These are phyloP conservation scores for Cheilinus undulatus DNA, from an alignment of 2,113 vertebrate genomes.

Conservation along the genomic window DNA sequence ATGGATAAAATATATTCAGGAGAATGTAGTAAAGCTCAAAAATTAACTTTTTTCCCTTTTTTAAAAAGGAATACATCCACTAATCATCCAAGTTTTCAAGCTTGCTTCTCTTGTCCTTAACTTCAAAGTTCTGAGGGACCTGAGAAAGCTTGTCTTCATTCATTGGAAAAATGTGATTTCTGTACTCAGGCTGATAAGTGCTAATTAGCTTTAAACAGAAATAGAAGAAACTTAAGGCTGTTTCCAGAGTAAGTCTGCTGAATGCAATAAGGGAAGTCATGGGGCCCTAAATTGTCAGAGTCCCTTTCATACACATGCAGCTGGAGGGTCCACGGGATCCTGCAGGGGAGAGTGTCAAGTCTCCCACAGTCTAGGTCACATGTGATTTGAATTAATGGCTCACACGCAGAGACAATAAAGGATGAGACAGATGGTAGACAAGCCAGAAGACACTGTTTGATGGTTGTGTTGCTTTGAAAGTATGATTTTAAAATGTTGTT, in stretches of 20 bases:
- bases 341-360: constrained; percentile 33
- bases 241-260: constrained; percentile 46
- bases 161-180: constrained; percentile 16
- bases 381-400: constrained; percentile 40
- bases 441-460: not conserved
- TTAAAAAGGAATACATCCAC: not conserved
- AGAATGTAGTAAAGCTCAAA: not conserved
- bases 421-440: not conserved
- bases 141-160: not conserved
- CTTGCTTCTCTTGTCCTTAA: not conserved
- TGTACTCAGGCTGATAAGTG: constrained; percentile 14
- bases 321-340: constrained; percentile 30
- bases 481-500: not conserved
- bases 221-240: constrained; percentile 10
- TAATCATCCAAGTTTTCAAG: not conserved
- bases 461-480: not conserved
- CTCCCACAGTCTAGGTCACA: constrained; percentile 23
- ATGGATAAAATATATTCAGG: not conserved
- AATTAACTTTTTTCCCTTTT: not conserved
- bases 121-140: not conserved
- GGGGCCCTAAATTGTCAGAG: constrained; percentile 14
- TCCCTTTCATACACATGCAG: constrained; percentile 38
- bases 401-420: not conserved
- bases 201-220: constrained; percentile 37
- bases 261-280: constrained; percentile 65